Conservation (phyloP, 2,797 vertebrate genomes). For the Agapornis canus region DNA sequence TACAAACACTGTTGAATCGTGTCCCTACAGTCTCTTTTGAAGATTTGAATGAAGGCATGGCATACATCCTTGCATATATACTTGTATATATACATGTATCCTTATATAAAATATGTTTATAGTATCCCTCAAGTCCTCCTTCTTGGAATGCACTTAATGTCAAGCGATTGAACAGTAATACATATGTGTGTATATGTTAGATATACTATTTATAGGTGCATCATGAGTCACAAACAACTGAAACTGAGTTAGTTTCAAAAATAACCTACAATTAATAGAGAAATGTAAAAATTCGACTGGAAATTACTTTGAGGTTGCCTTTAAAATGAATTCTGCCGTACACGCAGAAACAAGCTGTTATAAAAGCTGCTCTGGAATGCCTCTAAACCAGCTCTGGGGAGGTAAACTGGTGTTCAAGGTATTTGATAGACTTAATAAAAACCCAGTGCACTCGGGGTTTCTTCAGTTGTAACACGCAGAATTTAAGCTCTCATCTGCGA, state of each 20-base stretch:
- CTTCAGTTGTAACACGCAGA: conserved; percentile 9
- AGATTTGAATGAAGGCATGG: neutral
- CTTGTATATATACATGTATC: neutral
- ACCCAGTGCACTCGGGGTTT: neutral
- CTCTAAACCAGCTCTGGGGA: neutral
- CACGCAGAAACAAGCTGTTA: rapidly evolving
- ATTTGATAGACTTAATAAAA: conserved; percentile 38
- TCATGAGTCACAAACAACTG: neutral
- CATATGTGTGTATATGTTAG: neutral
- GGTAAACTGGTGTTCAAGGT: rapidly evolving
- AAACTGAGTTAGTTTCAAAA: neutral
- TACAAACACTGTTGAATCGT: neutral
- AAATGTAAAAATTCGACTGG: neutral
- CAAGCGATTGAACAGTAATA: neutral
- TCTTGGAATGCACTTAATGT: neutral
- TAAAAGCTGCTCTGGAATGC: neutral
- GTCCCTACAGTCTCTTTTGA: neutral
- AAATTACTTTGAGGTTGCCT: neutral
- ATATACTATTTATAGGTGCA: neutral
- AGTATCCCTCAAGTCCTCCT: neutral
- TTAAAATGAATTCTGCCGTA: neutral
- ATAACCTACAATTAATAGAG: neutral
- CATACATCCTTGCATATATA: neutral
- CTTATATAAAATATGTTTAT: neutral
- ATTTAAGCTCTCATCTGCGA: conserved; percentile 48